These are phyloP conservation scores for Busseola fusca DNA, from an alignment of 2,888 invertebrate genomes.

Conservation along the genomic window DNA sequence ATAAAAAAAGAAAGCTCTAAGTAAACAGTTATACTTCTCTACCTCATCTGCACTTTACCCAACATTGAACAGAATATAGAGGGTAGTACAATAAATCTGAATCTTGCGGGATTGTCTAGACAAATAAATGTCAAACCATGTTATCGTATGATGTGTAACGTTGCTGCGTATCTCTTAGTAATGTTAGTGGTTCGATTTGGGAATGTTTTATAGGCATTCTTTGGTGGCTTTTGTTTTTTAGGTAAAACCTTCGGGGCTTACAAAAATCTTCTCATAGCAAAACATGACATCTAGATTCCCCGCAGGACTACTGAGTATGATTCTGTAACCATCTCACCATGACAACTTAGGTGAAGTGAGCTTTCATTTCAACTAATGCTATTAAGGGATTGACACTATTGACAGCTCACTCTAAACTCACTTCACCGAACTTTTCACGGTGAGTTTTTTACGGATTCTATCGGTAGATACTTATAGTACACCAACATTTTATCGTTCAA, in stretches of 20 bases:
- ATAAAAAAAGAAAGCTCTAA: too few species aligned
- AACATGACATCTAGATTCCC: too few species aligned
- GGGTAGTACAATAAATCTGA: constrained; percentile 58
- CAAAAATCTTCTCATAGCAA: neutral
- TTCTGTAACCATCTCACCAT: too few species aligned
- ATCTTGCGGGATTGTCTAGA: constrained; percentile 61
- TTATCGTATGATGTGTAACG: constrained; percentile 45
- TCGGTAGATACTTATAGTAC: too few species aligned
- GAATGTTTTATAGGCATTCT: neutral
- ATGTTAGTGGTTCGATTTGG: constrained; percentile 12
- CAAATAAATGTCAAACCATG: constrained; percentile 57
- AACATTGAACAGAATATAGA: constrained; percentile 37
- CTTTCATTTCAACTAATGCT: too few species aligned
- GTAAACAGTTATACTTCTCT: constrained; percentile 38
- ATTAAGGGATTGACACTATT: too few species aligned
- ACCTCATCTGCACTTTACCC: constrained; percentile 6
- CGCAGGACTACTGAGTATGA: too few species aligned
- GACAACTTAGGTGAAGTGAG: too few species aligned
- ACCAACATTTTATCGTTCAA: too few species aligned
- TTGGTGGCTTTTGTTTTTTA: constrained; percentile 14
- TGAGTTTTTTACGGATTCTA: too few species aligned
- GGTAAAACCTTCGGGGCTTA: neutral
- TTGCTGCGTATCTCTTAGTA: constrained; percentile 18
- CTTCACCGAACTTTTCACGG: too few species aligned
- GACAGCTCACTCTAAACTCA: too few species aligned